Conservation (phyloP, 2,888 invertebrate genomes). For the Noctua fimbriata region DNA sequence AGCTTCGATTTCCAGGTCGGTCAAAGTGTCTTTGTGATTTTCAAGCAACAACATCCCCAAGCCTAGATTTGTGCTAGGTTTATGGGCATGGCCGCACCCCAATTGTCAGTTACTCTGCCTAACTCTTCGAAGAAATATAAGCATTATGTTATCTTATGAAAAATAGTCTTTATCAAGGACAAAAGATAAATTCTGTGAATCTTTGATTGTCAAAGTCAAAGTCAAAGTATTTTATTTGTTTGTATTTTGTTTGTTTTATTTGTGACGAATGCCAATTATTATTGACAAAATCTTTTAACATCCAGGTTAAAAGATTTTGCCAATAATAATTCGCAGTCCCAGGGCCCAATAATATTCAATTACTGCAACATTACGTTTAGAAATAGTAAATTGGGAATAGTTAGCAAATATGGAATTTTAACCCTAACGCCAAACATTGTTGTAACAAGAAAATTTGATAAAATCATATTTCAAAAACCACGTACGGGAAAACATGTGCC, state of each 20-base stretch:
- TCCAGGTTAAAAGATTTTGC: too few relatives aligned
- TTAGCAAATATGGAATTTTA: not conserved
- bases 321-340: not conserved
- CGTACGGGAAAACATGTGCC: conserved; percentile 3
- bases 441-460: not conserved
- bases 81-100: not conserved
- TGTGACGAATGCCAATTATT: too few relatives aligned
- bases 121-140: not conserved
- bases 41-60: not conserved
- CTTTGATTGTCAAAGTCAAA: too few relatives aligned
- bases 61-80: not conserved
- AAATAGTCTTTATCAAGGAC: not conserved
- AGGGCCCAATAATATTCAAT: not conserved
- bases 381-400: not conserved
- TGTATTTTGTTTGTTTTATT: too few relatives aligned
- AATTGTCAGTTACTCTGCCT: not conserved
- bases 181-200: not conserved
- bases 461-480: conserved; percentile 1
- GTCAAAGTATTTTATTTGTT: too few relatives aligned
- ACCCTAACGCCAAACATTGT: not conserved
- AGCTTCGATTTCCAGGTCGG: not conserved
- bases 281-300: too few relatives aligned
- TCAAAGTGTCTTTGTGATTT: not conserved
- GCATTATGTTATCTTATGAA: not conserved
- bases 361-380: not conserved